A percentile compares a stretch with the other conserved stretches of the same genome.
These are phyloP conservation scores for Peromyscus californicus DNA, from an alignment of 2,113 vertebrate species.

Conservation along the genomic window DNA sequence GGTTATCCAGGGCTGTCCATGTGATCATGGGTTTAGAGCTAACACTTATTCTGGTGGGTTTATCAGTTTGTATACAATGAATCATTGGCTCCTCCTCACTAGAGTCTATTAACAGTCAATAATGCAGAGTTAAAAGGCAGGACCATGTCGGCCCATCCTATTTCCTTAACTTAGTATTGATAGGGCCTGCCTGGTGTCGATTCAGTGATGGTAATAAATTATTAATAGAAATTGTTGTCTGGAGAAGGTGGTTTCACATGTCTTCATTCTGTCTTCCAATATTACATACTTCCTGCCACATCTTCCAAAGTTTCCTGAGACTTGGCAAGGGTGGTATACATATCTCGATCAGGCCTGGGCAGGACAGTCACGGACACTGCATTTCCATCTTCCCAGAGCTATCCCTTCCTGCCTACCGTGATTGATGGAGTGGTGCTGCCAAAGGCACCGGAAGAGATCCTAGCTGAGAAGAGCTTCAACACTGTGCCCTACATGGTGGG, in stretches of 20 bases:
- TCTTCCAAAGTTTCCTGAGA: not conserved
- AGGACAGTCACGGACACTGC: accelerated
- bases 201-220: not conserved
- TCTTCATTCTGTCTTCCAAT: not conserved
- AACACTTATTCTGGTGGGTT: not conserved
- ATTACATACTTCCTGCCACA: not conserved
- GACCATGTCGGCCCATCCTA: not conserved
- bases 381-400: not conserved
- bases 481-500: slow-evolving; percentile 52
- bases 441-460: slow-evolving; percentile 53
- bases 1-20: not conserved
- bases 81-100: not conserved
- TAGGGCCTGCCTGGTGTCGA: not conserved
- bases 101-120: not conserved
- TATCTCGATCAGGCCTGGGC: accelerated
- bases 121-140: not conserved
- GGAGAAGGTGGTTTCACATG: not conserved
- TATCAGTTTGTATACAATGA: not conserved
- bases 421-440: slow-evolving; percentile 66
- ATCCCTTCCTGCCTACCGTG: not conserved
- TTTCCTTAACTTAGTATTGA: not conserved
- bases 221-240: not conserved
- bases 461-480: slow-evolving; percentile 64
- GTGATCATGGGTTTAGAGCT: not conserved
- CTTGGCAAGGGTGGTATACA: not conserved